Percentiles rank a stretch among this genome's conserved stretches.
Evolutionary conservation across 2,113 vertebrate genomes (phyloP).

Genomic region (Oncorhynchus nerka): DNA sequence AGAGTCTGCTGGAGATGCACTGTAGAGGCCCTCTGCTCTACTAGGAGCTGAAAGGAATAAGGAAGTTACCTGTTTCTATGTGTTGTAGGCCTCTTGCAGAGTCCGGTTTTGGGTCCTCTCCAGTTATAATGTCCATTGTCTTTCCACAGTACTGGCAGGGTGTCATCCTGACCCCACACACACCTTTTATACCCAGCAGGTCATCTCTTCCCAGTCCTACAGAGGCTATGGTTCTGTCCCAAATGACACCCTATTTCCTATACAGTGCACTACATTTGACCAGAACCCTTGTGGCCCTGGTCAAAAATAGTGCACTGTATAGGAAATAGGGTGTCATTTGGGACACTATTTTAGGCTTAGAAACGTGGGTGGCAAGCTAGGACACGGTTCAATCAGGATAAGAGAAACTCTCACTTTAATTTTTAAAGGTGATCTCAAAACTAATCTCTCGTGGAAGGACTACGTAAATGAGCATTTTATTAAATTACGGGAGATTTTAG

Average conservation of each 20-base stretch:
- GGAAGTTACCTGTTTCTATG: neutral
- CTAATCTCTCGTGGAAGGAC: too few species aligned
- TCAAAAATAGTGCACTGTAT: too few species aligned
- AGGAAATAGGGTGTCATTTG: too few species aligned
- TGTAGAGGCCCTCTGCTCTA: too few species aligned
- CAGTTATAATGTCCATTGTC: neutral
- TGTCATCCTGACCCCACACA: neutral
- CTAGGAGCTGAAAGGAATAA: too few species aligned
- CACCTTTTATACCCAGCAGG: conserved; percentile 17
- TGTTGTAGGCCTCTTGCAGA: neutral
- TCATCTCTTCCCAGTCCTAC: neutral
- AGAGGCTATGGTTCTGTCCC: neutral
- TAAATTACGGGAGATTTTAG: too few species aligned
- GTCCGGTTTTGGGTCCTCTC: neutral
- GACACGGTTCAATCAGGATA: neutral
- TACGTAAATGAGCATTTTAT: too few species aligned
- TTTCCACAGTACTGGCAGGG: neutral
- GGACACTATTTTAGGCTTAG: too few species aligned
- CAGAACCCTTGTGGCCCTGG: too few species aligned
- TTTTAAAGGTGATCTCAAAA: neutral
- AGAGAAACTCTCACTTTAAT: neutral
- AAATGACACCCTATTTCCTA: too few species aligned
- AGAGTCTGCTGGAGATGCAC: too few species aligned
- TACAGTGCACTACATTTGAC: too few species aligned
- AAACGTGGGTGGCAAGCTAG: neutral